These are phyloP conservation scores for Macrophya annulata DNA, from an alignment of 2,888 invertebrate species.

Conservation along the genomic window DNA sequence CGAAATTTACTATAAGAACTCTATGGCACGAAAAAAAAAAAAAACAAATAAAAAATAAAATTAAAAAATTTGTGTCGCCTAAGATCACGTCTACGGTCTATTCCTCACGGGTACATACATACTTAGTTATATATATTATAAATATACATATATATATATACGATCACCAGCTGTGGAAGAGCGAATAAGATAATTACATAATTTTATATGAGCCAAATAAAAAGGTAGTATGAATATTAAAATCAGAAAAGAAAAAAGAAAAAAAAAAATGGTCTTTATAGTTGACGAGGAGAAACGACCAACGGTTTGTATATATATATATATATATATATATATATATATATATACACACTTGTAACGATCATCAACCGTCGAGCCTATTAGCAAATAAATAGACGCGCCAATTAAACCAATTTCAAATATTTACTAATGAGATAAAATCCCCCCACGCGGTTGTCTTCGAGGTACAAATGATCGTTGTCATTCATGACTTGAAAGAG, in stretches of 20 bases:
- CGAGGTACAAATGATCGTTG: conserved; percentile 3
- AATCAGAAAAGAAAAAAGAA: not conserved
- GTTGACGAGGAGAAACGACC: conserved; percentile 32
- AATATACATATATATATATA: not conserved
- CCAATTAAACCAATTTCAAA: conserved; percentile 71
- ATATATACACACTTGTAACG: too few relatives aligned
- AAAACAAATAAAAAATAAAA: too few relatives aligned
- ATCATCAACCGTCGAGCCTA: conserved; percentile 59
- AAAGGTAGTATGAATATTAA: not conserved
- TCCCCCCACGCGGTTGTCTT: conserved; percentile 12
- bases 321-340: too few relatives aligned
- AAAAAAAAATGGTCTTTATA: not conserved
- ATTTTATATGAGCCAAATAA: conserved; percentile 21
- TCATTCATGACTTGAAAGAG: conserved; percentile 20
- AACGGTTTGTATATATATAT: conserved; percentile 17
- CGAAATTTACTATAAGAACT: not conserved
- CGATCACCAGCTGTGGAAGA: not conserved
- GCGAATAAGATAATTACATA: conserved; percentile 31
- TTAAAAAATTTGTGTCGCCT: too few relatives aligned
- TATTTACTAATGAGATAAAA: conserved; percentile 66
- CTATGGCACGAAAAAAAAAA: not conserved
- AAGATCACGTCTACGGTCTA: too few relatives aligned
- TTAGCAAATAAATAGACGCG: conserved; percentile 67
- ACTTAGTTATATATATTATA: not conserved
- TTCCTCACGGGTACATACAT: too few relatives aligned